phyloP scores from a whole-genome alignment of 2,113 vertebrate species.

The Ellobius talpinus region DNA sequence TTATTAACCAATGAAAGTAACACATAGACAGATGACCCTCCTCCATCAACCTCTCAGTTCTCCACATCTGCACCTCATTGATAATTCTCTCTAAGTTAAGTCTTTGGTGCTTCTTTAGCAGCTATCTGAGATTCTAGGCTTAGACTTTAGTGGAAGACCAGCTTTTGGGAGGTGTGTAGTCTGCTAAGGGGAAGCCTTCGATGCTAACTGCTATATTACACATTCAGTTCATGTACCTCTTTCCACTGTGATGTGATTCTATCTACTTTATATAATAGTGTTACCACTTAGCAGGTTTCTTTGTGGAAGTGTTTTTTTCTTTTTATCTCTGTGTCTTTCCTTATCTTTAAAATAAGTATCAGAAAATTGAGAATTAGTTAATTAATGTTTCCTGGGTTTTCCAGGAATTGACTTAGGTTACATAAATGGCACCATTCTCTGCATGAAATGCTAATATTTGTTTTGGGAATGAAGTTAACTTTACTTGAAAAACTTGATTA shows the following conservation, averaged over 20 bases:
- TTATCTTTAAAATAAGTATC: conserved; percentile 10
- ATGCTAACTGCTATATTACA: background rate
- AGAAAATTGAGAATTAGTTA: conserved; percentile 56
- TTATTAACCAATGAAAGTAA: no score
- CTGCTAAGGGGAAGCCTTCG: background rate
- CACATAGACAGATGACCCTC: no score
- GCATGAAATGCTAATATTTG: conserved; percentile 18
- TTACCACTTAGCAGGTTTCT: background rate
- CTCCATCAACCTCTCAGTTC: no score
- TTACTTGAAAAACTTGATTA: conserved; percentile 50
- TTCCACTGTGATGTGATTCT: background rate
- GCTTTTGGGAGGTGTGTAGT: background rate
- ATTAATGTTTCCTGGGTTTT: conserved; percentile 27
- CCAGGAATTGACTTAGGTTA: background rate
- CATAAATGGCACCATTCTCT: background rate
- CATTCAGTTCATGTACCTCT: background rate
- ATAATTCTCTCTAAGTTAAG: no score
- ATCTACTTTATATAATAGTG: background rate
- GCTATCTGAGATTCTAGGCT: no score
- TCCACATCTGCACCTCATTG: no score
- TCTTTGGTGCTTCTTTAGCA: no score
- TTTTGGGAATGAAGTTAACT: conserved; percentile 43
- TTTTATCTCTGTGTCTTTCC: background rate
- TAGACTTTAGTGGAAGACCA: background rate
- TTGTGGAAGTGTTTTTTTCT: background rate